Conservation (phyloP, 1,140 invertebrate genomes). For the Bombus huntii region DNA sequence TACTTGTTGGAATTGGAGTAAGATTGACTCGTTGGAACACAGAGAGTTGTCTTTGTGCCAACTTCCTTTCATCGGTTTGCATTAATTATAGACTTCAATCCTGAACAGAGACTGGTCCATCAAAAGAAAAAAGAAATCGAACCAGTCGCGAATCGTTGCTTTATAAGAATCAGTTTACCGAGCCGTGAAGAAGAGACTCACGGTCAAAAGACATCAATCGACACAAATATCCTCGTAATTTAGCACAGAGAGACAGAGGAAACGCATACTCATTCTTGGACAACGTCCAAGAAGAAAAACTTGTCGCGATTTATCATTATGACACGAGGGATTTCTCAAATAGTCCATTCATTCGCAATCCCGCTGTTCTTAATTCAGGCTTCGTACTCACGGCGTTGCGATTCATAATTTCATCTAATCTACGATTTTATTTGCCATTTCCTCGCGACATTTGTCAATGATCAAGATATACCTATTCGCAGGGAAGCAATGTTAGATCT, state of each 20-base stretch:
- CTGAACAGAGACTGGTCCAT: background rate
- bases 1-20: background rate
- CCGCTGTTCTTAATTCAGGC: background rate
- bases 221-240: slow-evolving; percentile 1
- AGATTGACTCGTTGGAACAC: background rate
- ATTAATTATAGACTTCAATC: background rate
- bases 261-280: slow-evolving; percentile 25
- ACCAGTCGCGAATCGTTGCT: background rate
- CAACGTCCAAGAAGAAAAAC: slow-evolving; percentile 8
- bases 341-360: background rate
- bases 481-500: no score
- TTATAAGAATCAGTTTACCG: background rate
- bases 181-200: background rate
- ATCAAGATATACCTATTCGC: no score
- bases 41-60: background rate
- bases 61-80: background rate
- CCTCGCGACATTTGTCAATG: no score
- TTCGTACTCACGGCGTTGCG: background rate
- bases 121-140: background rate
- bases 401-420: background rate
- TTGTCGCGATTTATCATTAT: background rate
- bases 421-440: no score
- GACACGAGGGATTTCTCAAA: slow-evolving; percentile 4
- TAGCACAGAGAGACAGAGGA: background rate
- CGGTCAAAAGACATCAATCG: slow-evolving; percentile 1